A percentile compares a stretch with the other conserved stretches of the same genome.
phyloP scores from a whole-genome alignment of 2,113 vertebrate species.

The Lanius collurio region DNA sequence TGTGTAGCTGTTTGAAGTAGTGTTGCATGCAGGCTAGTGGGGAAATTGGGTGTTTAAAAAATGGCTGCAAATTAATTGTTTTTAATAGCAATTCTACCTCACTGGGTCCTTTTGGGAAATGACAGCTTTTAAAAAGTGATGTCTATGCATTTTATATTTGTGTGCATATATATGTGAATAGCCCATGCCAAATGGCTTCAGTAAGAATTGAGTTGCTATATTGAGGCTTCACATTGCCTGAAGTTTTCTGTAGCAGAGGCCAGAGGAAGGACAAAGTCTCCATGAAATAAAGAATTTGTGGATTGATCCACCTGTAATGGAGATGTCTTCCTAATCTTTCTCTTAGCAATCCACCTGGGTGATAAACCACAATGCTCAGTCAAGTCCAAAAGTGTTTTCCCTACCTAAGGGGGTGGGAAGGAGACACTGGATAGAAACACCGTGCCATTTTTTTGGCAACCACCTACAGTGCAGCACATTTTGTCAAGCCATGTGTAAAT shows the following conservation, averaged over 20 bases:
- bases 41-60: constrained; percentile 34
- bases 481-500: neutral
- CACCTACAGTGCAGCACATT: rapidly evolving
- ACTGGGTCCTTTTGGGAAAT: neutral
- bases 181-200: neutral
- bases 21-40: neutral
- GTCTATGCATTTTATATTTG: neutral
- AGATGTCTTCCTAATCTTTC: neutral
- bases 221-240: neutral
- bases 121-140: neutral
- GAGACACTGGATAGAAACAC: neutral
- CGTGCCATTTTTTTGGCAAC: neutral
- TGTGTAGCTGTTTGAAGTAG: constrained; percentile 54
- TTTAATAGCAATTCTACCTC: neutral
- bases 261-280: neutral
- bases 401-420: neutral
- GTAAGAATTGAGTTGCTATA: neutral
- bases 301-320: neutral
- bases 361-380: neutral
- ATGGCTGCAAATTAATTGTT: constrained; percentile 1
- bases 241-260: neutral
- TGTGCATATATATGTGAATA: neutral
- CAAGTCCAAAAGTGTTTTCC: neutral
- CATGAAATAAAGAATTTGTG: neutral
- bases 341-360: neutral